Evolutionary conservation across 2,888 invertebrate genomes (phyloP).

Genomic region (Cephus nigrinus): DNA sequence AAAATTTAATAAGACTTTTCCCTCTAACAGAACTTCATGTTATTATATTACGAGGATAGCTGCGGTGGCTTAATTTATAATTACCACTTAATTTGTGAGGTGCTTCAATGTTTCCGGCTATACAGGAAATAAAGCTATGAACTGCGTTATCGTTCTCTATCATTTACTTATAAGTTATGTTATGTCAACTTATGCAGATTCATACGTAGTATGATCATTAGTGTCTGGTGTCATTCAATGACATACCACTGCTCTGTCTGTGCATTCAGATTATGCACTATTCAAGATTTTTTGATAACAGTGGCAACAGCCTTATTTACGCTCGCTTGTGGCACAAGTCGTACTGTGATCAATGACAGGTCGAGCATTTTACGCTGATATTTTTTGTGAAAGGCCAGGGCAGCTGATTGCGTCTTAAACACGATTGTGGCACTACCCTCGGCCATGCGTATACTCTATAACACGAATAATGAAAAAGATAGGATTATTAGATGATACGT

Average conservation of each 20-base stretch:
- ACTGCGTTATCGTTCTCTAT: background rate
- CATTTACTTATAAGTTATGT: background rate
- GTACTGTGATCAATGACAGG: conserved; percentile 69
- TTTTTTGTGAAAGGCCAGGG: conserved; percentile 70
- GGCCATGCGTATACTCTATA: conserved; percentile 62
- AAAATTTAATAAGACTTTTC: background rate
- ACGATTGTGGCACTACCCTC: conserved; percentile 65
- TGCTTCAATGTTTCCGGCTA: background rate
- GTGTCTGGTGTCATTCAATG: background rate
- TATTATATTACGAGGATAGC: background rate
- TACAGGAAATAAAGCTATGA: background rate
- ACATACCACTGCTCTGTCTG: background rate
- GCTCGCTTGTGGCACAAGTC: conserved; percentile 55
- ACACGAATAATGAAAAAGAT: conserved; percentile 35
- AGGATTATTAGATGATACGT: conserved; percentile 15
- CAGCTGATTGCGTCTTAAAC: conserved; percentile 70
- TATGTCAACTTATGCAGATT: background rate
- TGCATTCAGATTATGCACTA: background rate
- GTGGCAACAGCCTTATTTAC: conserved; percentile 27
- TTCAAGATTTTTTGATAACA: conserved; percentile 34
- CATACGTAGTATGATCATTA: background rate
- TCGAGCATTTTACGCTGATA: conserved; percentile 71
- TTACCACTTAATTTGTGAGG: background rate
- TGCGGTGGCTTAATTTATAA: background rate
- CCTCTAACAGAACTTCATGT: background rate